Evolutionary conservation across 1,140 invertebrate species (phyloP).

Genomic region (Drosophila mauritiana): DNA sequence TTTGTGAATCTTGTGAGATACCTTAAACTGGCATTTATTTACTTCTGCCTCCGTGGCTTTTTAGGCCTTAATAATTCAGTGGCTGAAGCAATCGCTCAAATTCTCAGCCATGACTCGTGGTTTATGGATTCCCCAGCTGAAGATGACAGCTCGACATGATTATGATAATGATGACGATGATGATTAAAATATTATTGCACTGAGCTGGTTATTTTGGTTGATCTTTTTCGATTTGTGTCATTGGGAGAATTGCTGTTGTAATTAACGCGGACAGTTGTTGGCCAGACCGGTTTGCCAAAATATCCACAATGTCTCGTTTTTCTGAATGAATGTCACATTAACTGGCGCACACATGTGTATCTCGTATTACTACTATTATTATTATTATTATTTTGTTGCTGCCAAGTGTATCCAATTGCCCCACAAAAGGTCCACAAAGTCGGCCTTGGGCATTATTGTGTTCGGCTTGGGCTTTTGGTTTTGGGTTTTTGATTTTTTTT

Average conservation of each 20-base stretch:
- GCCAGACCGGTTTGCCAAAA: slow-evolving; percentile 11
- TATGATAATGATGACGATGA: background rate
- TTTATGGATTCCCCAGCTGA: background rate
- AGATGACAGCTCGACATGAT: slow-evolving; percentile 10
- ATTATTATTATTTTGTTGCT: background rate
- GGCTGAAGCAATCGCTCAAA: background rate
- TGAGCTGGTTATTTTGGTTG: background rate
- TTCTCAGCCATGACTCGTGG: background rate
- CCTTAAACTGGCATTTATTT: background rate
- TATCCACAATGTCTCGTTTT: slow-evolving; percentile 6
- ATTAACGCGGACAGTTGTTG: slow-evolving; percentile 13
- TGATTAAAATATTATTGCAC: slow-evolving; percentile 17
- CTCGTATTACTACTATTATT: too few species aligned
- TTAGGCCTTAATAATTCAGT: slow-evolving; percentile 4
- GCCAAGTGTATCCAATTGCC: background rate
- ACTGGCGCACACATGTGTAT: background rate
- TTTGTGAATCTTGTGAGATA: background rate
- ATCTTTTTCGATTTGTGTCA: slow-evolving; percentile 21
- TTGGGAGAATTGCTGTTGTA: slow-evolving; percentile 8
- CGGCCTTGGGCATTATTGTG: slow-evolving; percentile 15
- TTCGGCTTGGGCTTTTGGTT: slow-evolving; percentile 2
- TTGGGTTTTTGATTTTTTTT: background rate
- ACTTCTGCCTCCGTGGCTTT: background rate
- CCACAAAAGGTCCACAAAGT: slow-evolving; percentile 3
- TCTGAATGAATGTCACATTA: slow-evolving; percentile 19